A percentile compares a stretch with the other conserved stretches of the same genome.
phyloP scores from a whole-genome alignment of 92 coral and sea anemone species.

The Parazoanthus atlanticus region DNA sequence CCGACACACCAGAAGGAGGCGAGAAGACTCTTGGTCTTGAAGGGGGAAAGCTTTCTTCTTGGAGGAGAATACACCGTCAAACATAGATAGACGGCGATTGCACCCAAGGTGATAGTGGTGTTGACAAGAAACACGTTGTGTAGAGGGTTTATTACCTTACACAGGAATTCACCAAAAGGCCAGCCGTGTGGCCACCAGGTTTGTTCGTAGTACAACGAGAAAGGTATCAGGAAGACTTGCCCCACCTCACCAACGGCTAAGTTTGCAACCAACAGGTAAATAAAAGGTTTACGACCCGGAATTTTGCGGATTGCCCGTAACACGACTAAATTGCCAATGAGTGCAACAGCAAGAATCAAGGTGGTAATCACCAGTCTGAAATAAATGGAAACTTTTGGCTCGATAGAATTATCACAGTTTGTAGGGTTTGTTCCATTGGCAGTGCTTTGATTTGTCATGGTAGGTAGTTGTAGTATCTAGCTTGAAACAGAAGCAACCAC shows the following conservation, averaged over 20 bases:
- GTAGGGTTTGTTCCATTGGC: not conserved
- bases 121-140: too few species aligned
- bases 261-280: constrained; percentile 10
- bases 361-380: not conserved
- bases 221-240: not conserved
- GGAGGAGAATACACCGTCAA: too few species aligned
- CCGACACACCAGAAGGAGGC: too few species aligned
- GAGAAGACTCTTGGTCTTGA: too few species aligned
- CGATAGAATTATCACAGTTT: not conserved
- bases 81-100: too few species aligned
- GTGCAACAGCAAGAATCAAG: not conserved
- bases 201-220: not conserved
- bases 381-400: not conserved
- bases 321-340: constrained; percentile 6
- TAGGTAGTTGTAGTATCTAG: not conserved
- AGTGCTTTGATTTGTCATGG: not conserved
- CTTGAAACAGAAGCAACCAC: too few species aligned
- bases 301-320: not conserved
- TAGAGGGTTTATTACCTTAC: too few species aligned
- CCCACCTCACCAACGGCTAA: constrained; percentile 14
- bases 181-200: not conserved
- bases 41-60: too few species aligned
- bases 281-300: not conserved
- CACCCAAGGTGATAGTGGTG: too few species aligned
- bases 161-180: not conserved